Base-by-base conservation (phyloP, 1,140 invertebrate species). In the Drosophila pseudoobscura region DNA sequence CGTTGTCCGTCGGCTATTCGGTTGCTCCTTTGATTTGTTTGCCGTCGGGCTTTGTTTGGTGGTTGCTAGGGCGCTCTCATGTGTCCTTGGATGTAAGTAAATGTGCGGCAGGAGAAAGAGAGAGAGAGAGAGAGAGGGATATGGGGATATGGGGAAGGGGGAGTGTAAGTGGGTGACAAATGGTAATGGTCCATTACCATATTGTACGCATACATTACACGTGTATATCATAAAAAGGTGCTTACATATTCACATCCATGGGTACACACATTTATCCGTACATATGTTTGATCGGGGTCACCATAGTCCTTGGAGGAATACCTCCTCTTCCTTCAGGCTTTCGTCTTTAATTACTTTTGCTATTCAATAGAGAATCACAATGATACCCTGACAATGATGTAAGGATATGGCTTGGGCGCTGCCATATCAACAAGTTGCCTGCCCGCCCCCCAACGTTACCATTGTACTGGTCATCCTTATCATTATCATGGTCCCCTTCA, bases 351-450 rank as follows among this genome's bases (percentile, higher is more conserved):
- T 69, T 69, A 66, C 44, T 31, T 65, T 53, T 39, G 17, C 22
- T 44, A n/a, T 31, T 20, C 44, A 29, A 41, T 17, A 11, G 11
- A 39, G 35, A 29, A 26, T 26, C 3, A 26, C 61, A 72, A 77
- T 60, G 66, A 73, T 45, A 44, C 5, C 56, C 46, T 13, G 3
- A 13, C 35, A 39, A 39, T 39, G 35, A 39, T 39, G 35, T 5
- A 39, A 13, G 11, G 35, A 39, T 39, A 13, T 13, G 9, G 45
- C 47, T 31, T 29, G 29, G n/a, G 7, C 52, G 64, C 70, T 85
- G 69, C 68, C 69, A 88, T 87, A 78, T 82, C 83, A 85, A 85
- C 82, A 85, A 75, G 82, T 85, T 31, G 11, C 2, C 15, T 46
- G 39, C 44, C 58, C 13, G 8, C 20, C 7, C 43, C 44, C 24